These are phyloP conservation scores for Drosophila malerkotliana DNA, from an alignment of 1,140 invertebrate species.

Conservation along the genomic window DNA sequence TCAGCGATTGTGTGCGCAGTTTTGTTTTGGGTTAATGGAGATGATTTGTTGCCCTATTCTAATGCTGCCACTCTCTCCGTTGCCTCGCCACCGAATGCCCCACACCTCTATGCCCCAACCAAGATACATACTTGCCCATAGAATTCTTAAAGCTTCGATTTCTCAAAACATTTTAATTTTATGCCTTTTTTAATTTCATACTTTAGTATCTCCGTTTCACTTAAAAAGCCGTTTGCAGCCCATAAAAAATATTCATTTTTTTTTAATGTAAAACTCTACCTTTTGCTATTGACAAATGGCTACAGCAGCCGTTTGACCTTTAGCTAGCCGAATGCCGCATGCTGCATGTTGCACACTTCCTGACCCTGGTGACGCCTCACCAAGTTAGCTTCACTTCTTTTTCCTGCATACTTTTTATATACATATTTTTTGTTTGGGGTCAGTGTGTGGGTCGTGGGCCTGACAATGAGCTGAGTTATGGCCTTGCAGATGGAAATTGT, in stretches of 20 bases:
- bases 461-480: conserved; percentile 78
- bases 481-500: conserved; percentile 76
- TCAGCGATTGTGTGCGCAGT: conserved; percentile 81
- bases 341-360: conserved; percentile 29
- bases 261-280: conserved; percentile 17
- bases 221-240: not conserved
- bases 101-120: conserved; percentile 3
- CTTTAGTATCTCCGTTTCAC: not conserved
- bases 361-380: conserved; percentile 69
- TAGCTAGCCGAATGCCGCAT: conserved; percentile 26
- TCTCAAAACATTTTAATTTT: not conserved
- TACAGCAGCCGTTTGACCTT: conserved; percentile 64
- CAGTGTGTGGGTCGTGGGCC: conserved; percentile 72
- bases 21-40: conserved; percentile 83
- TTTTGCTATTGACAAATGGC: conserved; percentile 82
- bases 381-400: conserved; percentile 38
- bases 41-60: conserved; percentile 83
- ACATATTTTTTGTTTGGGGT: conserved; percentile 37
- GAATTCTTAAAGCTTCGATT: not conserved
- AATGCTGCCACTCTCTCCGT: conserved; percentile 42
- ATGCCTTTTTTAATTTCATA: not conserved
- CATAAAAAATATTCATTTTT: not conserved
- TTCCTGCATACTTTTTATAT: conserved; percentile 18
- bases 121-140: not conserved
- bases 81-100: not conserved